phyloP scores from a whole-genome alignment of 2,113 vertebrate genomes.

The Coregonus clupeaformis region DNA sequence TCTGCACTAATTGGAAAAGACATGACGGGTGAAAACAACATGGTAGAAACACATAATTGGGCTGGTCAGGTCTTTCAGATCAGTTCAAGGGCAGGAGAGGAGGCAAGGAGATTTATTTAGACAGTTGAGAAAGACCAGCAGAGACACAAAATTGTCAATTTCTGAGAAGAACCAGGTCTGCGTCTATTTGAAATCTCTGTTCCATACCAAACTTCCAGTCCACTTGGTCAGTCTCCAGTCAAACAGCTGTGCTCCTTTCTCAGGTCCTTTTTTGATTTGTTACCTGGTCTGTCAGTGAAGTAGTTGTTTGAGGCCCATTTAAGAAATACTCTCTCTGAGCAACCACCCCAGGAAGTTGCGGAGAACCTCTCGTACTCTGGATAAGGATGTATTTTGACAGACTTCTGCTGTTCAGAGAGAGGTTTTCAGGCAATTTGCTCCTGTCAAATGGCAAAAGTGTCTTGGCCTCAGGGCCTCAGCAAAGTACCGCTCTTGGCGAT shows the following conservation, averaged over 20 bases:
- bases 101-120: no score
- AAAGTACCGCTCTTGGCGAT: no score
- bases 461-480: no score
- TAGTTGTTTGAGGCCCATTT: constrained; percentile 24
- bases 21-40: no score
- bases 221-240: not conserved
- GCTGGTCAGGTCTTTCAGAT: no score
- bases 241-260: not conserved
- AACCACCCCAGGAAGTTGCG: constrained; percentile 13
- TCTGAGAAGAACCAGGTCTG: not conserved
- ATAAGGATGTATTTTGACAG: not conserved
- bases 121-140: no score
- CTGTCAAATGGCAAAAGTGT: not conserved
- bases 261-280: not conserved
- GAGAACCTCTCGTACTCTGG: not conserved
- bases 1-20: no score
- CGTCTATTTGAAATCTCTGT: not conserved
- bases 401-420: not conserved
- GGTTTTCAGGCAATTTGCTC: no score
- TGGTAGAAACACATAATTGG: no score
- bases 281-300: not conserved
- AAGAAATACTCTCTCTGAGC: constrained; percentile 9
- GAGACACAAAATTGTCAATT: not conserved
- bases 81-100: no score
- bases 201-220: not conserved